Conservation (phyloP, 2,888 invertebrate species). For the Dinocampus coccinellae region DNA sequence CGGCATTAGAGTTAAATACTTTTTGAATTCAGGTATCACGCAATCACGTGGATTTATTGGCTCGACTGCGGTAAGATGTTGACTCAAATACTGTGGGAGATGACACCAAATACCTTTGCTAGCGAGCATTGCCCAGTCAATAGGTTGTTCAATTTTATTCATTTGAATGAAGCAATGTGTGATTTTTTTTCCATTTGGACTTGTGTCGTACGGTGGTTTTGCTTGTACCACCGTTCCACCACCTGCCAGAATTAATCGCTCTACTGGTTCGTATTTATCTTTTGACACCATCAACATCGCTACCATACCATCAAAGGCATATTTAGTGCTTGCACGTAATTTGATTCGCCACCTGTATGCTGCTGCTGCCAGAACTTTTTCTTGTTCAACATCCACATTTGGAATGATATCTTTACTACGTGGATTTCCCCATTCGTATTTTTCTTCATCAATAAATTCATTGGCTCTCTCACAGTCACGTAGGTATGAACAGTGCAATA, state of each 20-base stretch:
- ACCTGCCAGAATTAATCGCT: slow-evolving; percentile 82
- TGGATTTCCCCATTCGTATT: slow-evolving; percentile 89
- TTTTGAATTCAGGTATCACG: slow-evolving; percentile 64
- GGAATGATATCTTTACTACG: slow-evolving; percentile 71
- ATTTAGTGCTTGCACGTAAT: slow-evolving; percentile 67
- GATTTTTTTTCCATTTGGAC: slow-evolving; percentile 67
- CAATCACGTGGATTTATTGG: slow-evolving; percentile 58
- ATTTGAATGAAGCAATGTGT: slow-evolving; percentile 81
- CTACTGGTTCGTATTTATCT: slow-evolving; percentile 75
- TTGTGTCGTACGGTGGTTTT: slow-evolving; percentile 65
- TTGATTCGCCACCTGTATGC: slow-evolving; percentile 80
- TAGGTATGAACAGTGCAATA: slow-evolving; percentile 85
- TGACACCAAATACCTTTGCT: slow-evolving; percentile 74
- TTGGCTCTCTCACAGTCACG: slow-evolving; percentile 76
- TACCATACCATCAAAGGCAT: slow-evolving; percentile 69
- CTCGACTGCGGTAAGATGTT: slow-evolving; percentile 69
- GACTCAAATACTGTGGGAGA: slow-evolving; percentile 75
- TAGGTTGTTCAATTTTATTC: slow-evolving; percentile 69
- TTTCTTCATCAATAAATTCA: slow-evolving; percentile 80
- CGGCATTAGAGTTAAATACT: slow-evolving; percentile 62
- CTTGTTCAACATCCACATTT: slow-evolving; percentile 67
- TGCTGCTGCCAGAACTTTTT: slow-evolving; percentile 72
- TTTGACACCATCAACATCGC: slow-evolving; percentile 74
- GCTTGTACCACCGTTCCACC: slow-evolving; percentile 78
- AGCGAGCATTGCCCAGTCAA: slow-evolving; percentile 74